Conservation (phyloP, 2,888 invertebrate genomes). For the Drosophila mimica region DNA sequence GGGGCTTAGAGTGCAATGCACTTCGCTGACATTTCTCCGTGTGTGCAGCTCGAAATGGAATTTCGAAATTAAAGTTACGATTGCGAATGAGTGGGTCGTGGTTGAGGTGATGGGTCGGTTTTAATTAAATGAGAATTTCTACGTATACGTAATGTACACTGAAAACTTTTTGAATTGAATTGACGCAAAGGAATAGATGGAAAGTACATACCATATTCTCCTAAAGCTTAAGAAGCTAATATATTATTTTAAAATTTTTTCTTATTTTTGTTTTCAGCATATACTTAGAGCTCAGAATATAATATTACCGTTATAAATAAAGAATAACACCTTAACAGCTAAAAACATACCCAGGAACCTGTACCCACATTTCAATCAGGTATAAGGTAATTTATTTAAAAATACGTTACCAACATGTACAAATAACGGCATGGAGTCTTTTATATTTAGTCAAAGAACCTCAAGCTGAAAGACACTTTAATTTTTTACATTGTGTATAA, state of each 20-base stretch:
- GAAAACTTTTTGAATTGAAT: not conserved
- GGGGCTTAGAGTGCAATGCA: constrained; percentile 68
- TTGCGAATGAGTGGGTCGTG: constrained; percentile 22
- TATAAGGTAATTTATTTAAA: not conserved
- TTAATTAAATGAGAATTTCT: constrained; percentile 60
- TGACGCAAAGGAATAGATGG: not conserved
- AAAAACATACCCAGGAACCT: not conserved
- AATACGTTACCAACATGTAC: not conserved
- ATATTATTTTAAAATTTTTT: too few species aligned
- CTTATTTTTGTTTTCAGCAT: not conserved
- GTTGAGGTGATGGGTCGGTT: constrained; percentile 2
- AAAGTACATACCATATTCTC: not conserved
- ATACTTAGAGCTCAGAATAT: not conserved
- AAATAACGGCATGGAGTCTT: not conserved
- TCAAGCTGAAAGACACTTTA: not conserved
- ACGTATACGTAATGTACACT: constrained; percentile 7
- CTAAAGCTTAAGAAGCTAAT: not conserved
- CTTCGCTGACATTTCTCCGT: constrained; percentile 58
- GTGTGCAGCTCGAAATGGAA: constrained; percentile 51
- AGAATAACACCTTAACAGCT: not conserved
- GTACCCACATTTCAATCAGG: not conserved
- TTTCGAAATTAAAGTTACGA: constrained; percentile 67
- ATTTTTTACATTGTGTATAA: not conserved
- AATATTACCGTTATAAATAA: not conserved
- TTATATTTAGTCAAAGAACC: not conserved